Percentiles rank a stretch among this genome's conserved stretches.
Evolutionary conservation across 2,797 vertebrate species (phyloP).

Genomic region (Neosilurus mollespiculum): DNA sequence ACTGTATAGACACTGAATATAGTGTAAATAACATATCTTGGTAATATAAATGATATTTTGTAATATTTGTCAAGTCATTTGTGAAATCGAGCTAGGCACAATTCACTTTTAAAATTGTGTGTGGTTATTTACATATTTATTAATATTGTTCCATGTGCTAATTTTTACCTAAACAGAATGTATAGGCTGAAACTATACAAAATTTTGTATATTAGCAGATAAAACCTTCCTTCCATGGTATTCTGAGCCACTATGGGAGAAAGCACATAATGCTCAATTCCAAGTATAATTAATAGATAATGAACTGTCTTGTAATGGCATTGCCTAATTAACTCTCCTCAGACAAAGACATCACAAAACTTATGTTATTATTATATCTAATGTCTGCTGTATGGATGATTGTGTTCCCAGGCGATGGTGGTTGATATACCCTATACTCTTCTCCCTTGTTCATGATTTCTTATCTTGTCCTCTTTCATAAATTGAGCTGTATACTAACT

Average conservation of each 20-base stretch:
- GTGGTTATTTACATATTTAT: background rate
- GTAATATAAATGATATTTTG: background rate
- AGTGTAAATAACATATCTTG: background rate
- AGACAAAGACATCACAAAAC: slow-evolving; percentile 30
- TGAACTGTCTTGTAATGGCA: background rate
- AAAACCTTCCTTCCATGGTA: background rate
- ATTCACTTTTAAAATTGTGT: background rate
- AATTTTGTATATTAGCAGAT: background rate
- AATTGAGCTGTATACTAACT: slow-evolving; percentile 49
- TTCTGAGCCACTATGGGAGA: background rate
- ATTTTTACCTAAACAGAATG: background rate
- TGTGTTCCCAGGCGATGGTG: slow-evolving; percentile 19
- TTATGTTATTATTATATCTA: slow-evolving; percentile 25
- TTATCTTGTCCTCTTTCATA: slow-evolving; percentile 13
- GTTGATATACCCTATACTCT: slow-evolving; percentile 27
- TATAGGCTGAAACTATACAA: background rate
- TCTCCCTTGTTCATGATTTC: slow-evolving; percentile 28
- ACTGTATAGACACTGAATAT: too few species aligned
- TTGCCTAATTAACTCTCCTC: slow-evolving; percentile 28
- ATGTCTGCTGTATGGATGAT: slow-evolving; percentile 10
- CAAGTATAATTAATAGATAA: slow-evolving; percentile 12
- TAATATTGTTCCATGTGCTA: background rate
- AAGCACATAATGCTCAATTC: background rate
- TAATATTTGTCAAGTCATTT: background rate
- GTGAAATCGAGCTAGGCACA: background rate